Evolutionary conservation across 1,140 invertebrate species (phyloP).

Genomic region (Mamestra configurata): DNA sequence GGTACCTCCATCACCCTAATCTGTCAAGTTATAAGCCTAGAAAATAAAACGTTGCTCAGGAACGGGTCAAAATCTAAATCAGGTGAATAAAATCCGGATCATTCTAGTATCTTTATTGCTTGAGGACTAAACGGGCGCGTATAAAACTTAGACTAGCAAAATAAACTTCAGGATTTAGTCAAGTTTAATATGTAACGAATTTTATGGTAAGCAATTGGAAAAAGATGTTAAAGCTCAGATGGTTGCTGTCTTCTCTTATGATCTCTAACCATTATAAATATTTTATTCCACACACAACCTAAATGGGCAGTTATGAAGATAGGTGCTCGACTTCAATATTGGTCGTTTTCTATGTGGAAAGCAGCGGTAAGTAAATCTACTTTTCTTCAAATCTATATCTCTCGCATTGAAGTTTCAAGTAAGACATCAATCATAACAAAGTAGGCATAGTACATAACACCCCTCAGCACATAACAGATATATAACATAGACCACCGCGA

Average conservation of each 20-base stretch:
- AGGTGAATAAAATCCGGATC: neutral
- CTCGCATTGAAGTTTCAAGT: too few relatives aligned
- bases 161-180: neutral
- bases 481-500: constrained; percentile 10
- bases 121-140: neutral
- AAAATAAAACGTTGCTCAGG: neutral
- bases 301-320: too few relatives aligned
- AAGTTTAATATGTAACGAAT: too few relatives aligned
- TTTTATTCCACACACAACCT: too few relatives aligned
- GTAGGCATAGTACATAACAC: neutral
- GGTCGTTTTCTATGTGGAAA: too few relatives aligned
- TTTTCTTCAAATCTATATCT: too few relatives aligned
- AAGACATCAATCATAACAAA: neutral
- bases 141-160: neutral
- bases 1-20: constrained; percentile 19
- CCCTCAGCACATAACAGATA: neutral
- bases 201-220: too few relatives aligned
- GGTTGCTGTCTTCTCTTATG: too few relatives aligned
- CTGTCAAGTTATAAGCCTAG: neutral
- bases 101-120: neutral
- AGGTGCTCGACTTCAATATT: too few relatives aligned
- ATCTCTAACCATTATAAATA: too few relatives aligned
- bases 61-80: neutral
- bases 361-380: too few relatives aligned
- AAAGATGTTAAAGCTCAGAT: too few relatives aligned